Evolutionary conservation across 2,113 vertebrate genomes (phyloP).

Genomic region (Platysternon megacephalum): DNA sequence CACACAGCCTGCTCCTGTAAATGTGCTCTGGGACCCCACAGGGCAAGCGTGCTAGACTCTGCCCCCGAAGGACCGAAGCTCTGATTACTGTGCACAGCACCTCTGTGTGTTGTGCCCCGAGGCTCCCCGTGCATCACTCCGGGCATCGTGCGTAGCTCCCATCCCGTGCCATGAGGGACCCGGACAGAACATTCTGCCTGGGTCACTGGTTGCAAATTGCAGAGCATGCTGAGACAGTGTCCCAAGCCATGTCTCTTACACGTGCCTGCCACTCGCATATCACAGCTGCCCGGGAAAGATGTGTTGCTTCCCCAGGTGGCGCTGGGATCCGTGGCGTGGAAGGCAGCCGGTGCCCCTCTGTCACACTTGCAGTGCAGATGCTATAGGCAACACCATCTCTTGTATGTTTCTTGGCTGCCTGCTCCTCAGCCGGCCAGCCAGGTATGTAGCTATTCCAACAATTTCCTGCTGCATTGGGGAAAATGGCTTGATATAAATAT

Average conservation of each 20-base stretch:
- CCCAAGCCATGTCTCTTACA: background rate
- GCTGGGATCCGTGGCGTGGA: background rate
- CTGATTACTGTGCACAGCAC: background rate
- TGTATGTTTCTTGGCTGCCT: conserved; percentile 75
- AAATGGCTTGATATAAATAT: conserved; percentile 71
- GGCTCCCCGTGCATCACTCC: background rate
- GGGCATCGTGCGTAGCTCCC: background rate
- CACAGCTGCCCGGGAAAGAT: background rate
- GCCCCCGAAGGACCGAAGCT: background rate
- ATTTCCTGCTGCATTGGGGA: conserved; percentile 79
- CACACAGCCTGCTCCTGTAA: too few species aligned
- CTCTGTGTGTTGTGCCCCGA: background rate
- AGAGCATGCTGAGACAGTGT: background rate
- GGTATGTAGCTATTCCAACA: conserved; percentile 82
- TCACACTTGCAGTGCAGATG: background rate
- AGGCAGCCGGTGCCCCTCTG: background rate
- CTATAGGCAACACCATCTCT: conserved; percentile 23
- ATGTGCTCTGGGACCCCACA: background rate
- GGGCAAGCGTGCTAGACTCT: background rate
- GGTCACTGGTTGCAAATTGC: background rate
- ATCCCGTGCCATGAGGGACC: background rate
- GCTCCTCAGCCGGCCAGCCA: conserved; percentile 64
- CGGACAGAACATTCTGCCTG: background rate
- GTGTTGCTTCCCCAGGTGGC: background rate
- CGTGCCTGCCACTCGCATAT: background rate